phyloP scores from a whole-genome alignment of 2,797 vertebrate genomes.

The Neosilurus hyrtlii region DNA sequence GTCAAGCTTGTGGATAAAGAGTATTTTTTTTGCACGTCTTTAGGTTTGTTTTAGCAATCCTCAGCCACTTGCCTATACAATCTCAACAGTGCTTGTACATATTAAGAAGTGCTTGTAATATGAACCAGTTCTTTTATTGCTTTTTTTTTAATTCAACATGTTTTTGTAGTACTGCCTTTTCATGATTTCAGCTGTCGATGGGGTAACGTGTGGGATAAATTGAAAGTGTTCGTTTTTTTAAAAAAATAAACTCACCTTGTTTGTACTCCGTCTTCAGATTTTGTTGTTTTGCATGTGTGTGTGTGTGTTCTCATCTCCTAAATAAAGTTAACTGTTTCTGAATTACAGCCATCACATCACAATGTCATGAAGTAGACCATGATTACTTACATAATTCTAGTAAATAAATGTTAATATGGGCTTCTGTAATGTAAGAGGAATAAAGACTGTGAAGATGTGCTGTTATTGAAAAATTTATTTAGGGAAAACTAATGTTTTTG shows the following conservation, averaged over 20 bases:
- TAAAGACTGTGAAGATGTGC: background rate
- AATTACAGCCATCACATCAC: background rate
- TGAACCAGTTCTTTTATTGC: slow-evolving; percentile 55
- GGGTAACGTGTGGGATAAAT: slow-evolving; percentile 69
- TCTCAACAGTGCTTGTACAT: slow-evolving; percentile 73
- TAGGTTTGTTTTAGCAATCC: slow-evolving; percentile 65
- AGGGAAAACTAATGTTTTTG: background rate
- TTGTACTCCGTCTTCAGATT: slow-evolving; percentile 40
- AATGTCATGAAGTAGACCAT: background rate
- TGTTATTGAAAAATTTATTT: background rate
- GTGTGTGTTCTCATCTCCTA: background rate
- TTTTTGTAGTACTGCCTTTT: slow-evolving; percentile 79
- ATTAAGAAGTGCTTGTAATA: slow-evolving; percentile 72
- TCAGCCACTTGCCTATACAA: slow-evolving; percentile 70
- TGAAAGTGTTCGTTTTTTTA: slow-evolving; percentile 70
- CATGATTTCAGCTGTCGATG: slow-evolving; percentile 72
- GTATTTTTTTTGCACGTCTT: slow-evolving; percentile 51
- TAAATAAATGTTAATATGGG: background rate
- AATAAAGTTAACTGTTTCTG: background rate
- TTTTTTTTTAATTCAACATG: slow-evolving; percentile 66
- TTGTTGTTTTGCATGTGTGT: background rate
- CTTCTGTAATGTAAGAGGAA: background rate
- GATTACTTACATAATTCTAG: background rate
- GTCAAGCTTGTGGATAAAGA: slow-evolving; percentile 66
- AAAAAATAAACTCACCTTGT: slow-evolving; percentile 66